phyloP scores from a whole-genome alignment of 2,888 invertebrate species.

The Amiota communis region DNA sequence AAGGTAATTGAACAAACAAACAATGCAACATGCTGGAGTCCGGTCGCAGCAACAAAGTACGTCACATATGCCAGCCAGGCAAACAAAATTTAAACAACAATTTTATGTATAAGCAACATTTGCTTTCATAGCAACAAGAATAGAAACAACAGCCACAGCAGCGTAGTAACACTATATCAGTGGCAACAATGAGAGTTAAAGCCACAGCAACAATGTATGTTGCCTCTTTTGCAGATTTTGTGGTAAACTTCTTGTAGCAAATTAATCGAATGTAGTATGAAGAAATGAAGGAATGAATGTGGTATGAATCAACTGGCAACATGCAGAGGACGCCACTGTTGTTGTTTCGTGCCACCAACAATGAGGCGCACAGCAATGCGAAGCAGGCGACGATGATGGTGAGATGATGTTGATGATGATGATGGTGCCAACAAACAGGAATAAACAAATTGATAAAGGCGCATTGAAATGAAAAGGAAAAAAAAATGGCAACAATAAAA shows the following conservation, averaged over 20 bases:
- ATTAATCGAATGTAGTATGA: conserved; percentile 44
- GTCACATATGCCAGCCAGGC: conserved; percentile 35
- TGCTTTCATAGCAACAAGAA: background rate
- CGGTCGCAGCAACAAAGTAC: conserved; percentile 1
- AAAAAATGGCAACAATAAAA: conserved; percentile 41
- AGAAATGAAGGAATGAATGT: background rate
- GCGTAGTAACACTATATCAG: conserved; percentile 46
- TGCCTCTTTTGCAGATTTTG: conserved; percentile 27
- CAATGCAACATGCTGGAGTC: background rate
- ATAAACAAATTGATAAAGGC: conserved; percentile 47
- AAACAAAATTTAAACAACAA: conserved; percentile 53
- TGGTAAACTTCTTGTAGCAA: conserved; percentile 40
- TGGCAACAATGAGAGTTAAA: conserved; percentile 45
- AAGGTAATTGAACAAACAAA: background rate
- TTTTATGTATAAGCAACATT: conserved; percentile 23
- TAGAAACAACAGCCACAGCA: conserved; percentile 35
- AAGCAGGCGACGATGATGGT: conserved; percentile 36
- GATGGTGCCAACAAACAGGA: conserved; percentile 26
- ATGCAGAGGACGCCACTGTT: conserved; percentile 70
- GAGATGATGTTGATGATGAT: conserved; percentile 19
- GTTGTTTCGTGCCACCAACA: conserved; percentile 71
- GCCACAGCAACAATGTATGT: conserved; percentile 50
- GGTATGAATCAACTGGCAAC: conserved; percentile 53
- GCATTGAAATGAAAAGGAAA: conserved; percentile 30
- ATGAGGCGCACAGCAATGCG: conserved; percentile 62